phyloP scores from a whole-genome alignment of 2,888 invertebrate genomes.

The Hydroisotoma schaefferi region DNA sequence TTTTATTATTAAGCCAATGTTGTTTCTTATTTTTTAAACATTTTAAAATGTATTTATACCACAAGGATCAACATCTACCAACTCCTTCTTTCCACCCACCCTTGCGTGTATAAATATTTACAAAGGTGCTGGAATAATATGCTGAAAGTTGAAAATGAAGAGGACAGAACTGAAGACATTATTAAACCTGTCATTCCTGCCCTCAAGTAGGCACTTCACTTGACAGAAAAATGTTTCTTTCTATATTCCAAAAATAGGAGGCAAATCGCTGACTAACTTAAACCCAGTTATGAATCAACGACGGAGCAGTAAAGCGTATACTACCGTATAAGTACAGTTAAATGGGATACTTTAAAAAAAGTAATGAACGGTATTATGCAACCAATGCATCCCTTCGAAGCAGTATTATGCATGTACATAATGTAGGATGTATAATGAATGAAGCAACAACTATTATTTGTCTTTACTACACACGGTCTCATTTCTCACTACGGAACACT shows the following conservation, averaged over 20 bases:
- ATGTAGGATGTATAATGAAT: too few relatives aligned
- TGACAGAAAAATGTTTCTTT: conserved; percentile 5
- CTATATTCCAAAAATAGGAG: neutral
- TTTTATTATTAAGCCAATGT: neutral
- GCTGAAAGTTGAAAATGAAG: neutral
- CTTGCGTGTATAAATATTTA: neutral
- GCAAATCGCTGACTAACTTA: too few relatives aligned
- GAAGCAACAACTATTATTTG: too few relatives aligned
- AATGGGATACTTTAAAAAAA: too few relatives aligned
- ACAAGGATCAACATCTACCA: neutral
- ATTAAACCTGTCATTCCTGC: neutral
- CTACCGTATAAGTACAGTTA: too few relatives aligned
- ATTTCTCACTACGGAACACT: too few relatives aligned
- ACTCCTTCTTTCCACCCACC: neutral
- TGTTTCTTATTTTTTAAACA: neutral
- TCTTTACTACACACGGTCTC: too few relatives aligned
- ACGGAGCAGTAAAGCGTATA: neutral
- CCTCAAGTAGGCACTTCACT: conserved; percentile 1
- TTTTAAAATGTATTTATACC: neutral
- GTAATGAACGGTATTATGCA: too few relatives aligned
- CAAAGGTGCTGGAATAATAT: neutral
- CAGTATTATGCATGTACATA: too few relatives aligned
- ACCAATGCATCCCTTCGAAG: too few relatives aligned
- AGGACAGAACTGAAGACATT: neutral
- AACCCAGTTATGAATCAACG: too few relatives aligned